phyloP scores from a whole-genome alignment of 2,113 vertebrate species.

The Hippocampus abdominalis region DNA sequence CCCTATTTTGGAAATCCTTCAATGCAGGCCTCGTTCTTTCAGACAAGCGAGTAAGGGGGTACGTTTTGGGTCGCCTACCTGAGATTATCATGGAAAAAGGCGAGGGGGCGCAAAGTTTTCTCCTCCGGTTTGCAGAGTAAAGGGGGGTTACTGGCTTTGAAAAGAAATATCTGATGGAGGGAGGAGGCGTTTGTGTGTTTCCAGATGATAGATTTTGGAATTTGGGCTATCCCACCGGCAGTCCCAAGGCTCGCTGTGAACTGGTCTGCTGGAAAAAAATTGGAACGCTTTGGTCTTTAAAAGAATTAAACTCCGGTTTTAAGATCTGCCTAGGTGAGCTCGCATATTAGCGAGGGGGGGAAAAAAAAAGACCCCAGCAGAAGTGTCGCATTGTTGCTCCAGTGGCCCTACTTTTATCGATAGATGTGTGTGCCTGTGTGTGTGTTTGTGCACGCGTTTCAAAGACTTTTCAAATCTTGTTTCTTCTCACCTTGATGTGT shows the following conservation, averaged over 20 bases:
- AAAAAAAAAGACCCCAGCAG: conserved; percentile 81
- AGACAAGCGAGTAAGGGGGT: conserved; percentile 69
- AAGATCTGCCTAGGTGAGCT: conserved; percentile 94
- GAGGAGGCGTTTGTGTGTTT: conserved; percentile 95
- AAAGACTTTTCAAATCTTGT: conserved; percentile 64
- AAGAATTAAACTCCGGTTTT: conserved; percentile 98
- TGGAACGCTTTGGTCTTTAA: conserved; percentile 96
- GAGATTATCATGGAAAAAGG: conserved; percentile 70
- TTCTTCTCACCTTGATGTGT: conserved; percentile 49
- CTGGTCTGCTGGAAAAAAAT: conserved; percentile 98
- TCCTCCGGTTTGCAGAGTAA: conserved; percentile 64
- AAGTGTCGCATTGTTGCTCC: conserved; percentile 69
- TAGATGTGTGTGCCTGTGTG: conserved; percentile 45
- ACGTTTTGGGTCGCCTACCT: conserved; percentile 72
- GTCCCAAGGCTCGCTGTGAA: conserved; percentile 95
- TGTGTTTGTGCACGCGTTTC: conserved; percentile 57
- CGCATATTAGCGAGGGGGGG: conserved; percentile 82
- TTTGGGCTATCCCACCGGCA: conserved; percentile 96
- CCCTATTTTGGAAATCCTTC: conserved; percentile 91
- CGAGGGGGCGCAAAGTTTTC: conserved; percentile 68
- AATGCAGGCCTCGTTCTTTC: conserved; percentile 88
- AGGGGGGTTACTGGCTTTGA: conserved; percentile 70
- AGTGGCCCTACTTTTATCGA: conserved; percentile 51
- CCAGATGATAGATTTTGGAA: conserved; percentile 99
- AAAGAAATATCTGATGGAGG: conserved; percentile 83